A percentile compares a stretch with the other conserved stretches of the same genome.
Conservation (phyloP, 2,797 vertebrate genomes). For the Uromys caudimaculatus region DNA sequence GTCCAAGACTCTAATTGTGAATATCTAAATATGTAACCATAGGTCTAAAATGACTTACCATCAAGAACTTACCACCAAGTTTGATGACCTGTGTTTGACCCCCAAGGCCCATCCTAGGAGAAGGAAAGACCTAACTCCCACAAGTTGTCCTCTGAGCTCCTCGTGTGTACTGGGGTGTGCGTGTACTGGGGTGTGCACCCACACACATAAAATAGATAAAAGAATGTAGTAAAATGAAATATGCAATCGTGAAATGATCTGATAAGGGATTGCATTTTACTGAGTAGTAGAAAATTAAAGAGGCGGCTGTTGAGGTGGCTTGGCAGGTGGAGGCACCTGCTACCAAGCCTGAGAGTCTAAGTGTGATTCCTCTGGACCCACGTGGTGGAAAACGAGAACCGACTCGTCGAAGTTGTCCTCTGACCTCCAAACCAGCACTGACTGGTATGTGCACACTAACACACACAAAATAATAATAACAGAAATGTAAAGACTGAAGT, state of each 20-base stretch:
- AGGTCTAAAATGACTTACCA: not conserved
- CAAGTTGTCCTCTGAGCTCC: not conserved
- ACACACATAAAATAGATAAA: not conserved
- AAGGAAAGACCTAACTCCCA: not conserved
- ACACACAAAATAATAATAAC: not conserved
- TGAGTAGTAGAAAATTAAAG: constrained; percentile 15
- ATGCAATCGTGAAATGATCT: not conserved
- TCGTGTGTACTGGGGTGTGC: not conserved
- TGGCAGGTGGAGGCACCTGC: not conserved
- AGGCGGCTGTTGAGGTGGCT: not conserved
- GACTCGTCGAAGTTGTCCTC: not conserved
- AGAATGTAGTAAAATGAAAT: not conserved
- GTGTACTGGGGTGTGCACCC: not conserved
- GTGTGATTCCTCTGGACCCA: not conserved
- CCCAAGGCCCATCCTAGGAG: not conserved
- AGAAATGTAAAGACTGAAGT: constrained; percentile 17
- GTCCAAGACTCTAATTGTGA: not conserved
- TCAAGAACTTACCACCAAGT: no score
- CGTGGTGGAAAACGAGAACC: not conserved
- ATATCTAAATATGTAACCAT: not conserved
- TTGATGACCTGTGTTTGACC: not conserved
- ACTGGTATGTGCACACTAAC: not conserved
- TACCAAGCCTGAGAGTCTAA: not conserved
- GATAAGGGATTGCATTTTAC: constrained; percentile 32
- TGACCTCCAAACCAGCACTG: not conserved